Percentiles rank a stretch among this genome's conserved stretches.
Evolutionary conservation across 2,797 vertebrate species (phyloP).

Genomic region (Sarcophilus harrisii): DNA sequence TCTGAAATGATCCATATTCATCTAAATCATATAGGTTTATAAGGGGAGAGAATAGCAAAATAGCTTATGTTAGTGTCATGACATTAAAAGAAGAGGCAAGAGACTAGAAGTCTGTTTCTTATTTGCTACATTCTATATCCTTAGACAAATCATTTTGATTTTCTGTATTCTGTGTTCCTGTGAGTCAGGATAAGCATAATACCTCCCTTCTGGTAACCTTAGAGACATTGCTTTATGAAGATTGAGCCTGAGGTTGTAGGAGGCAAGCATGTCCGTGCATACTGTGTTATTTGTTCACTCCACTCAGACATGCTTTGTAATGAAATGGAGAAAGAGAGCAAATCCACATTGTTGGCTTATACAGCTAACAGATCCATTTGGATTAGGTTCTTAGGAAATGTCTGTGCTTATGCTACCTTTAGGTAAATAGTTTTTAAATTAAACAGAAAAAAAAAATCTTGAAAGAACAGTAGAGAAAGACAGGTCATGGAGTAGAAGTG

Average conservation of each 20-base stretch:
- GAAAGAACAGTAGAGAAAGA: neutral
- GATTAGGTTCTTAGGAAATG: slow-evolving; percentile 20
- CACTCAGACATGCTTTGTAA: slow-evolving; percentile 58
- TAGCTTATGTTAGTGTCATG: slow-evolving; percentile 8
- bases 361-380: slow-evolving; percentile 3
- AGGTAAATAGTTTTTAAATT: slow-evolving; percentile 63
- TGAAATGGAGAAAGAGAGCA: slow-evolving; percentile 51
- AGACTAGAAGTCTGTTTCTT: neutral
- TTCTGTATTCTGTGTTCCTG: slow-evolving; percentile 25
- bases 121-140: neutral
- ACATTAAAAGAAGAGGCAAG: slow-evolving; percentile 39
- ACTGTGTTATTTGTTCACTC: slow-evolving; percentile 35
- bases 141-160: slow-evolving; percentile 31
- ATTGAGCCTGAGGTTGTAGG: slow-evolving; percentile 51
- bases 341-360: slow-evolving; percentile 40
- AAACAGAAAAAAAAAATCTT: slow-evolving; percentile 37
- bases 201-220: slow-evolving; percentile 36
- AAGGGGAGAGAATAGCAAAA: slow-evolving; percentile 21
- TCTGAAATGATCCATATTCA: slow-evolving; percentile 22
- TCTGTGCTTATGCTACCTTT: neutral
- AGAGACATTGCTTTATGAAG: slow-evolving; percentile 55
- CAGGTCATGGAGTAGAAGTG: neutral
- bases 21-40: slow-evolving; percentile 4
- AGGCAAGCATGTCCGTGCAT: slow-evolving; percentile 15
- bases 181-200: slow-evolving; percentile 43